Evolutionary conservation across 2,797 vertebrate genomes (phyloP).

Genomic region (Lates japonicus): DNA sequence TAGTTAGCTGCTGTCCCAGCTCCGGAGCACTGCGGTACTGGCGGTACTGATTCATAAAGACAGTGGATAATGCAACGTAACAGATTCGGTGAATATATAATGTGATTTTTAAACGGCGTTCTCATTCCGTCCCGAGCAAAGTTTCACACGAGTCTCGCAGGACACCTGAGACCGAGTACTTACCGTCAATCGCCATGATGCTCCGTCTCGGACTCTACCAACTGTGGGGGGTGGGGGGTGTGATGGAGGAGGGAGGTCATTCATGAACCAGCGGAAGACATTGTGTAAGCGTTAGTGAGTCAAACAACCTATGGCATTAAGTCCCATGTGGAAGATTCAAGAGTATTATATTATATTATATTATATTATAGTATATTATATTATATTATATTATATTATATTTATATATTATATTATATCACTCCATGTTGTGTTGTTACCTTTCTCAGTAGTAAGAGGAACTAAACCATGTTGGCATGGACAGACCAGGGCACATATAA

Average conservation of each 20-base stretch:
- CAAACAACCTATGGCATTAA: background rate
- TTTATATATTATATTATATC: background rate
- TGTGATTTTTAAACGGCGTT: background rate
- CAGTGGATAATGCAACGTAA: background rate
- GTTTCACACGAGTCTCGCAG: conserved; percentile 74
- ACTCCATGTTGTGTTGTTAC: background rate
- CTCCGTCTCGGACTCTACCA: conserved; percentile 90
- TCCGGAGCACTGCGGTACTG: conserved; percentile 67
- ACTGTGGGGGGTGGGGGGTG: conserved; percentile 44
- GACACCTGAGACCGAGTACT: conserved; percentile 86
- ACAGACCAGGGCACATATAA: background rate
- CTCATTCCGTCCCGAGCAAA: conserved; percentile 54
- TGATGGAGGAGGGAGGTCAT: conserved; percentile 72
- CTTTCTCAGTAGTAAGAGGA: background rate
- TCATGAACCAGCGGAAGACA: conserved; percentile 48
- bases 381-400: background rate
- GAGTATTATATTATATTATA: background rate
- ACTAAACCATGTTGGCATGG: background rate
- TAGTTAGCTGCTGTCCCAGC: conserved; percentile 54
- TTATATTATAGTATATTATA: background rate
- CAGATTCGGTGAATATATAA: background rate
- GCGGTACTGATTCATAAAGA: background rate
- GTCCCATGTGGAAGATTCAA: background rate
- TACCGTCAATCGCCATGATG: conserved; percentile 98
- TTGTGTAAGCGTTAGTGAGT: conserved; percentile 1